Base-by-base conservation (phyloP, 2,888 invertebrate genomes). In the Pammene fasciana region DNA sequence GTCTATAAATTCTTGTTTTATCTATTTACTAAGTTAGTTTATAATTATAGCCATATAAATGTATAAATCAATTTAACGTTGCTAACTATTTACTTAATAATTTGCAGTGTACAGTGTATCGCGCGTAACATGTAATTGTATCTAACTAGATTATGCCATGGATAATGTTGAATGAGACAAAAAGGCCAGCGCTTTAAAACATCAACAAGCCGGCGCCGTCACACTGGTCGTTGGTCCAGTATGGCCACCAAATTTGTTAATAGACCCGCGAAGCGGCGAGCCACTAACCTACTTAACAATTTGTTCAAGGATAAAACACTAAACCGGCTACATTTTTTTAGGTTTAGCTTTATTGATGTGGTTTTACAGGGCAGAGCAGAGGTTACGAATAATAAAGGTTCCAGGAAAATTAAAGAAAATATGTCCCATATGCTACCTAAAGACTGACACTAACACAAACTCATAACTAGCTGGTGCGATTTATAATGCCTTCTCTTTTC, bases 271-370 rank as follows among this genome's bases (percentile, higher is more conserved):
- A 55, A 43, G 56, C 48, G 43, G 14, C 67, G 64, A 64, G 68
- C 65, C 55, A 70, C 52, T 70, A 70, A 70, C 70, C 70, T 65
- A 70, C 66, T 70, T 61, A 66, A 61, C 70, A 70, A 70, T 67
- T 70, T 67, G 43, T 38, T 66, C 60, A 70, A 70, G 70, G 67
- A 70, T 70, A 52, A 60, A 57, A 62, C 67, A 50, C 60, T 48
- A 60, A 26, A 60, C 45, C 41, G 45, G 46, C 46, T 55, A 55
- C 34, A 45, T 61, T 66, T 56, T 70, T 56, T 48, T 34, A 18
- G 14, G 46, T 14, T 50, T 34, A 14, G 36, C 11, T 45, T 36
- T 48, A 18, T 48, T 36, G 7, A 16, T n/a, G 14, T 34, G 9
- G 60, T 18, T 26, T 26, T 38, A 9, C 13, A 18, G 6, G 34